phyloP scores from a whole-genome alignment of 2,797 vertebrate genomes.

The Nannoperca obscura region DNA sequence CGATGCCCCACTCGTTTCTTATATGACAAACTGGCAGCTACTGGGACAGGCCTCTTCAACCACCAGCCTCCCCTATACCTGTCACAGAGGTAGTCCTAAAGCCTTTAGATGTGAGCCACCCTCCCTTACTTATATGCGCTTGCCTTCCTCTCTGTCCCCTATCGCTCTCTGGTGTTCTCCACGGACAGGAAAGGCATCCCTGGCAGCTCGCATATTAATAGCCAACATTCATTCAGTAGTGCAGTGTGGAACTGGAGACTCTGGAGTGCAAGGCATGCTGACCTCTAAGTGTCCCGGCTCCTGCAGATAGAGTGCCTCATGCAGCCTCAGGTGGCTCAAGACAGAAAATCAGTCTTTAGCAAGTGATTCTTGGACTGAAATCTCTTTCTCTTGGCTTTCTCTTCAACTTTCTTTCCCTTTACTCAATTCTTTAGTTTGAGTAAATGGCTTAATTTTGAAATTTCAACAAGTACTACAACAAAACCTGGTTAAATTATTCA shows the following conservation, averaged over 20 bases:
- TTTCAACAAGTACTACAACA: not conserved
- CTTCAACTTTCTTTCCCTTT: not conserved
- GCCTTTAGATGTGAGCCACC: conserved; percentile 7
- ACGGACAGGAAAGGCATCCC: conserved; percentile 65
- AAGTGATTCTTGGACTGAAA: conserved; percentile 5
- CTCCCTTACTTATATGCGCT: conserved; percentile 22
- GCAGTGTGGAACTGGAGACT: conserved; percentile 69
- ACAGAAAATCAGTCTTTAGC: conserved; percentile 9
- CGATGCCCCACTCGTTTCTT: not conserved
- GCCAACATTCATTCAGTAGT: conserved; percentile 69
- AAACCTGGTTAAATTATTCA: not conserved
- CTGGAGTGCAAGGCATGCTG: conserved; percentile 64
- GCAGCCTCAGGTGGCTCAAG: conserved; percentile 43
- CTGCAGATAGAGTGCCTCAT: conserved; percentile 14
- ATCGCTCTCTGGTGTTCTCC: conserved; percentile 54
- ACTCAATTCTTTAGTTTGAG: not conserved
- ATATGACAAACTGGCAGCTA: not conserved
- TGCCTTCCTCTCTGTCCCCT: conserved; percentile 21
- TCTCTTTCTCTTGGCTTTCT: not conserved
- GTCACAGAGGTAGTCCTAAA: not conserved
- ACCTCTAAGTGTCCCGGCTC: conserved; percentile 71
- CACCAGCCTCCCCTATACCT: not conserved
- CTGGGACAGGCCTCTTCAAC: not conserved
- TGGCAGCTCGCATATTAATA: conserved; percentile 79
- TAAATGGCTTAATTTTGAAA: not conserved